Percentiles rank a stretch among this genome's conserved stretches.
Evolutionary conservation across 2,797 vertebrate genomes (phyloP).

Genomic region (Hyperoplus lanceolatus): DNA sequence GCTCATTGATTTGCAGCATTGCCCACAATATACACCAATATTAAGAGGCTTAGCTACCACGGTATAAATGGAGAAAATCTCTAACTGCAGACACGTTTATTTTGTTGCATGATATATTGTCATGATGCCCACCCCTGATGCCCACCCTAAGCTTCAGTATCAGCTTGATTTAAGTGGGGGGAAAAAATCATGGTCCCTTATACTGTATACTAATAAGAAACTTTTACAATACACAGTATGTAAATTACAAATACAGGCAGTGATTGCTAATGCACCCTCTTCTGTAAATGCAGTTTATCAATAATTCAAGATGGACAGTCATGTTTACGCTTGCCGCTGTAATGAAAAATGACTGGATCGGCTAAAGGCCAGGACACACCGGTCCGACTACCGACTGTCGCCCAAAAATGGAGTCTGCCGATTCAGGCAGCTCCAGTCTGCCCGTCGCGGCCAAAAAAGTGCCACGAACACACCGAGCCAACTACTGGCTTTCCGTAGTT

Average conservation of each 20-base stretch:
- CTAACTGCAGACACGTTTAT: not conserved
- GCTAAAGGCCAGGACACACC: too few relatives aligned
- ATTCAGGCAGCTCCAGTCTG: too few relatives aligned
- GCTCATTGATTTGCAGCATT: slow-evolving; percentile 34
- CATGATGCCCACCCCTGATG: not conserved
- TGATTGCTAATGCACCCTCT: not conserved
- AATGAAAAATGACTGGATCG: not conserved
- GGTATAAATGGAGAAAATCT: slow-evolving; percentile 2
- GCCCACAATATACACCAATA: not conserved
- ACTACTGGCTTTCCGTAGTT: too few relatives aligned
- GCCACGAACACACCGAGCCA: too few relatives aligned
- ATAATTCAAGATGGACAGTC: not conserved
- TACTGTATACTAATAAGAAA: not conserved
- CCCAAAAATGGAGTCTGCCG: too few relatives aligned
- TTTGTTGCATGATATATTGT: not conserved
- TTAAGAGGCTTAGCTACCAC: slow-evolving; percentile 2
- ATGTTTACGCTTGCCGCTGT: not conserved
- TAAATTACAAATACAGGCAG: not conserved
- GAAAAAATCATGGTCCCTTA: not conserved
- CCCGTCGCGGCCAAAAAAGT: too few relatives aligned
- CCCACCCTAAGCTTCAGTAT: not conserved
- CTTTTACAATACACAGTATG: not conserved
- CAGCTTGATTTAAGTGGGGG: not conserved
- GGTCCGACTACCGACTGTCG: too few relatives aligned
- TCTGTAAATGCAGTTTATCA: not conserved